Evolutionary conservation across 2,797 vertebrate species (phyloP), one percentile per base, ranked within the genome.

Genomic region (Sebastes iracundus): DNA sequence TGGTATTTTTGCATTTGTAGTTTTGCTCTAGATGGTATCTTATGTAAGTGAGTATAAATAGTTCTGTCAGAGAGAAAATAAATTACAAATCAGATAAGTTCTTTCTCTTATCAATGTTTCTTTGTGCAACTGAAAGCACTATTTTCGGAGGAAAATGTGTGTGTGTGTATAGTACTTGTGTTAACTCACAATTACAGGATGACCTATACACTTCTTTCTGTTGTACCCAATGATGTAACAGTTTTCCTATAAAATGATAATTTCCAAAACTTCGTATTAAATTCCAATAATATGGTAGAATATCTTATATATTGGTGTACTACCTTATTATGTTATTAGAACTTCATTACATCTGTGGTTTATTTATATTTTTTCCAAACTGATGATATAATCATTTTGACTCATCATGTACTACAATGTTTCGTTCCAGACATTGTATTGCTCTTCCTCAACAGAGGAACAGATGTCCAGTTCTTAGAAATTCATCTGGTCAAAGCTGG

Each of bases 21-120:
- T 32, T 81, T 75, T 85, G 72, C 69, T 85, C 68, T 46, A 80
- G 74, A 86, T 80, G 71, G 38, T 58, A 77, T 88, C 82, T 88
- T 64, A 53, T 70, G 69, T 69, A 79, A 87, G 64, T 53, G 30
- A 58, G 9, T 87, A 66, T 83, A 76, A 87, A 88, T 86, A 75
- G 78, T 32, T 5, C 4, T 25, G 73, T 72, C 73, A 32, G 46
- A 66, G 30, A 72, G 42, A 59, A 75, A 74, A 87, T 2, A 69
- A 81, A 81, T 70, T 63, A 70, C 30, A 76, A 30, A 81, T 80
- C 70, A 78, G 75, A 85, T 75, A 66, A 27, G n/a, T 65, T 81
- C 7, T 11, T 66, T 80, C 49, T 86, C 61, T 64, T 72, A 53
- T 72, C 46, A 35, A 1, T 13, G 5, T 52, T 66, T 73, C 63